Evolutionary conservation across 2,888 invertebrate genomes (phyloP).

Genomic region (Clunio marinus): DNA sequence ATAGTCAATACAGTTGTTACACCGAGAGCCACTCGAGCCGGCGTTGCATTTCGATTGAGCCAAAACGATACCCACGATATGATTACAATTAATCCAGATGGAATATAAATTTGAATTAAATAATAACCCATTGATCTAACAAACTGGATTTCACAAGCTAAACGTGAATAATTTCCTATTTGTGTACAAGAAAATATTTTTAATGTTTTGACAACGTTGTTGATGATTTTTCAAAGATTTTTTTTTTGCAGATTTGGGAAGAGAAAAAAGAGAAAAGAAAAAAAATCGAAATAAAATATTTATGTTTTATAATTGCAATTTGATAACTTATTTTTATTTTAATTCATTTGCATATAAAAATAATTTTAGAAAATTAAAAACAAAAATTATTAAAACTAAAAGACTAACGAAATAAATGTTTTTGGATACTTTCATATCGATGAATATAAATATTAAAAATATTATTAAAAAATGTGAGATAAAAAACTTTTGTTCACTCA

Average conservation of each 20-base stretch:
- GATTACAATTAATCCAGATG: slow-evolving; percentile 93
- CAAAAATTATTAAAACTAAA: slow-evolving; percentile 2
- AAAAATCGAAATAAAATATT: slow-evolving; percentile 33
- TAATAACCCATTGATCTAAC: slow-evolving; percentile 98
- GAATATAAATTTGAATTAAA: slow-evolving; percentile 97
- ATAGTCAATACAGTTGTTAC: slow-evolving; percentile 96
- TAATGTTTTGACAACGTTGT: slow-evolving; percentile 33
- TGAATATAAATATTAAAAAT: slow-evolving; percentile 11
- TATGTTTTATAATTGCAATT: slow-evolving; percentile 23
- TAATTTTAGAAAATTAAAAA: slow-evolving; percentile 2
- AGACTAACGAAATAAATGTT: slow-evolving; percentile 1
- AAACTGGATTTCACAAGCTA: slow-evolving; percentile 95
- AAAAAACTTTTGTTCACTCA: not conserved
- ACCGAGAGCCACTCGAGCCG: slow-evolving; percentile 87
- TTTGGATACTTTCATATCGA: slow-evolving; percentile 11
- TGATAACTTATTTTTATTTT: not conserved
- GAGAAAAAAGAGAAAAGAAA: slow-evolving; percentile 36
- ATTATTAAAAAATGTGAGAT: slow-evolving; percentile 7
- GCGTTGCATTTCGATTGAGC: slow-evolving; percentile 92
- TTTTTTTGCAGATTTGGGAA: slow-evolving; percentile 2
- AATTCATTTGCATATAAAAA: slow-evolving; percentile 21
- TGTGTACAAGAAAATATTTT: slow-evolving; percentile 1
- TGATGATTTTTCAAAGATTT: not conserved
- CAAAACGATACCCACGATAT: slow-evolving; percentile 97
- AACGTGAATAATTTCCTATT: slow-evolving; percentile 90